A percentile compares a stretch with the other conserved stretches of the same genome.
phyloP scores from a whole-genome alignment of 1,140 invertebrate species.

The Leptopilina clavipes region DNA sequence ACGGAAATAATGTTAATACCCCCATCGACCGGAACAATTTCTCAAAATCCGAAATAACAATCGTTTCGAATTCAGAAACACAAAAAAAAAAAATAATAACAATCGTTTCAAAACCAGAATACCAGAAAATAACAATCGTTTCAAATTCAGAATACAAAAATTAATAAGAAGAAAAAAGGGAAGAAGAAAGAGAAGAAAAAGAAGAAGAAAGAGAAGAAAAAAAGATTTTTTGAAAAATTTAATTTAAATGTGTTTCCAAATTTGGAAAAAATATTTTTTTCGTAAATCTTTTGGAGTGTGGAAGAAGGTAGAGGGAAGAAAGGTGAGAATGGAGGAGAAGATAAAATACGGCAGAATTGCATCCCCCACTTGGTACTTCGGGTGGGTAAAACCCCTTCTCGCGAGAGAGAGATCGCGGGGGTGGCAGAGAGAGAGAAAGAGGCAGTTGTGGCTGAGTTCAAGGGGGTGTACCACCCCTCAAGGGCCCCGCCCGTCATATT shows the following conservation, averaged over 20 bases:
- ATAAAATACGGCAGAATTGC: slow-evolving; percentile 55
- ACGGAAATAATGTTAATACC: not conserved
- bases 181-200: slow-evolving; percentile 39
- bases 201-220: too few species aligned
- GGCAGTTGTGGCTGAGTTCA: slow-evolving; percentile 67
- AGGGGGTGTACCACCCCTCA: slow-evolving; percentile 64
- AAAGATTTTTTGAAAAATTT: too few species aligned
- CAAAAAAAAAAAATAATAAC: too few species aligned
- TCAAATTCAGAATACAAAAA: too few species aligned
- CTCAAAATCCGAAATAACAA: too few species aligned
- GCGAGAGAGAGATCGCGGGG: slow-evolving; percentile 54
- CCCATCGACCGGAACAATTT: not conserved
- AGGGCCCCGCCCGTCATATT: slow-evolving; percentile 75
- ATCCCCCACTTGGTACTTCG: slow-evolving; percentile 52
- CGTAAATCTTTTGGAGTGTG: too few species aligned
- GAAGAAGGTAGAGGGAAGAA: slow-evolving; percentile 45
- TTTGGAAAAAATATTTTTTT: too few species aligned
- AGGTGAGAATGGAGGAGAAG: slow-evolving; percentile 53
- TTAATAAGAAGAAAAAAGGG: too few species aligned
- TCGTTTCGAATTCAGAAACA: not conserved
- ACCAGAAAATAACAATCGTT: too few species aligned
- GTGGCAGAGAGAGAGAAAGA: slow-evolving; percentile 54
- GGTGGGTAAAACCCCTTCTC: slow-evolving; percentile 57
- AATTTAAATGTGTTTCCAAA: too few species aligned
- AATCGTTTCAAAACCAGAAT: too few species aligned